These are phyloP conservation scores for Galago senegalensis DNA, from an alignment of 2,797 vertebrate genomes.

Conservation along the genomic window DNA sequence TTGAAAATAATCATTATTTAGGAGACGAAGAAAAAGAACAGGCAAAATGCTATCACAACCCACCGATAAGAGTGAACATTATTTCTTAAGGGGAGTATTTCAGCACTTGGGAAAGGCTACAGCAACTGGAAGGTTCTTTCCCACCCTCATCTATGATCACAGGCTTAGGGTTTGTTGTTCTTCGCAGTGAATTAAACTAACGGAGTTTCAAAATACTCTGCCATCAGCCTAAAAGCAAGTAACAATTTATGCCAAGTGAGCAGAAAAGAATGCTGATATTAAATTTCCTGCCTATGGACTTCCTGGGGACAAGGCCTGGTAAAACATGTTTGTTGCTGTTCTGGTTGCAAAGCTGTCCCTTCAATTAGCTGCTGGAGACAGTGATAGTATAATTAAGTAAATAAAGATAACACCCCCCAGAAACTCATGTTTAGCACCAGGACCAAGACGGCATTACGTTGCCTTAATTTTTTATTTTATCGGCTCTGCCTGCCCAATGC, in stretches of 20 bases:
- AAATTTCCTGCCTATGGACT: constrained; percentile 65
- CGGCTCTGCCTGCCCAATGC: constrained; percentile 6
- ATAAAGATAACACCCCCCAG: constrained; percentile 66
- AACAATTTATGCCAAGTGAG: constrained; percentile 62
- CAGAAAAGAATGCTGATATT: constrained; percentile 76
- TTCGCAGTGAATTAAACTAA: constrained; percentile 48
- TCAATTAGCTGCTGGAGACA: constrained; percentile 68
- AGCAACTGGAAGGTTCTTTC: neutral
- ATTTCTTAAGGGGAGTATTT: neutral
- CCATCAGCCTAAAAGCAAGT: constrained; percentile 66
- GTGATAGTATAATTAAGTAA: constrained; percentile 63
- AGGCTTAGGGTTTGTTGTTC: constrained; percentile 32
- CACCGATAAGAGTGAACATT: neutral
- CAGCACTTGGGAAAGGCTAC: neutral
- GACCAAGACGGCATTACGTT: neutral
- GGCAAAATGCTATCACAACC: neutral
- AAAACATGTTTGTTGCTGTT: constrained; percentile 31
- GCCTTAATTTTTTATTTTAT: constrained; percentile 35
- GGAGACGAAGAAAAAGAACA: neutral
- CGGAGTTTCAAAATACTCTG: constrained; percentile 64
- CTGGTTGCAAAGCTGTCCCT: constrained; percentile 34
- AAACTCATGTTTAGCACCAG: constrained; percentile 69
- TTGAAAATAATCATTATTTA: neutral
- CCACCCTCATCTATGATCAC: neutral
- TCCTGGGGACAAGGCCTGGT: constrained; percentile 60